A percentile compares a stretch with the other conserved stretches of the same genome.
Conservation (phyloP, 2,797 vertebrate species). For the Oreochromis grahami region DNA sequence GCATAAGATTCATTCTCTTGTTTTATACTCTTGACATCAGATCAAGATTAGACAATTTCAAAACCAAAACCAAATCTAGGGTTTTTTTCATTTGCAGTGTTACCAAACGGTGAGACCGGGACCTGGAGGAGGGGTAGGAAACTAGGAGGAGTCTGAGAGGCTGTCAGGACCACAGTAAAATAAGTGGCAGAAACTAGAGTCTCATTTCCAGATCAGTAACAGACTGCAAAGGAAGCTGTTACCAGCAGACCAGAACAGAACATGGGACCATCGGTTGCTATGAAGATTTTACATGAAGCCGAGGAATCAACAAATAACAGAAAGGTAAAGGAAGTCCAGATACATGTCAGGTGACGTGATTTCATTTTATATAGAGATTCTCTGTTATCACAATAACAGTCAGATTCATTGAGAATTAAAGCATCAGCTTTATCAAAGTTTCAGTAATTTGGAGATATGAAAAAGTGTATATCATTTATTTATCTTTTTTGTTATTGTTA, state of each 20-base stretch:
- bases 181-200: rapidly evolving
- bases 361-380: not conserved
- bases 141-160: conserved; percentile 9
- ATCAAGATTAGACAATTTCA: not conserved
- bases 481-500: no score
- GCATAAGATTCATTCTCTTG: rapidly evolving
- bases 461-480: not conserved
- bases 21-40: not conserved
- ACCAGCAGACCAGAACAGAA: not conserved
- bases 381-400: not conserved
- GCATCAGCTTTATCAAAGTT: not conserved
- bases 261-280: not conserved
- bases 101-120: rapidly evolving
- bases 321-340: conserved; percentile 59
- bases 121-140: not conserved
- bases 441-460: not conserved
- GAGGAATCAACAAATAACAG: conserved; percentile 42
- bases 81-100: not conserved
- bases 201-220: not conserved
- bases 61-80: rapidly evolving
- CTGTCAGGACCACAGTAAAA: not conserved
- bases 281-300: conserved; percentile 41
- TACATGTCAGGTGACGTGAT: not conserved
- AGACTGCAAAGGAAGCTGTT: not conserved
- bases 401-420: not conserved